Evolutionary conservation across 2,888 invertebrate genomes (phyloP).

Genomic region (Koerneria pararmatus): DNA sequence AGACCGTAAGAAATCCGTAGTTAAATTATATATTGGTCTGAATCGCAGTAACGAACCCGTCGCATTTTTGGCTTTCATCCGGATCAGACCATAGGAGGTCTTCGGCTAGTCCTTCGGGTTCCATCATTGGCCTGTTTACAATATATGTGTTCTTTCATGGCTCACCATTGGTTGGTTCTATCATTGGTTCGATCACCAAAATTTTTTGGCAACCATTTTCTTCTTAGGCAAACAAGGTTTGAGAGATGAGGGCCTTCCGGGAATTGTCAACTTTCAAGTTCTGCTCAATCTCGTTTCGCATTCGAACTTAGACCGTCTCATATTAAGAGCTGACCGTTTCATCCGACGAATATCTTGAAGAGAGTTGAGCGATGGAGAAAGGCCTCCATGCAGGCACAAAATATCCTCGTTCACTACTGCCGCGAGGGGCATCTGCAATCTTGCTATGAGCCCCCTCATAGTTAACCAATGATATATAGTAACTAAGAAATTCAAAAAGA

Average conservation of each 20-base stretch:
- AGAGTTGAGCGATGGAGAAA: constrained; percentile 34
- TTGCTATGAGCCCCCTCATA: not conserved
- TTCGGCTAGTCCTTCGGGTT: constrained; percentile 25
- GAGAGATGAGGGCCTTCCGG: no score
- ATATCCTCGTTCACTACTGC: constrained; percentile 34
- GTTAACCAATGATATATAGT: no score
- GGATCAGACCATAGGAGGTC: constrained; percentile 42
- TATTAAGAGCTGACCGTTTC: constrained; percentile 23
- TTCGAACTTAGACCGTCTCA: no score
- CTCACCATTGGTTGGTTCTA: not conserved
- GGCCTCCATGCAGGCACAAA: constrained; percentile 36
- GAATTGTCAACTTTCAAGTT: no score
- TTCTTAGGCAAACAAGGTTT: no score
- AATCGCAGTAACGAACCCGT: not conserved
- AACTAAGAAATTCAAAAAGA: not conserved
- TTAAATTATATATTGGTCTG: constrained; percentile 1
- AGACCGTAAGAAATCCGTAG: no score
- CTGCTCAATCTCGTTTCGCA: no score
- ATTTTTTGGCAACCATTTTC: no score
- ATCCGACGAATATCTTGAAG: constrained; percentile 36
- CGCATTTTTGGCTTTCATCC: constrained; percentile 15
- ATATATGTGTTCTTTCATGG: not conserved
- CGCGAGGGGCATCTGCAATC: constrained; percentile 33
- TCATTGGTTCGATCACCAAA: no score
- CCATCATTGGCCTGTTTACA: constrained; percentile 12